Conservation (phyloP, 2,888 invertebrate species). For the Hypsopygia costalis region DNA sequence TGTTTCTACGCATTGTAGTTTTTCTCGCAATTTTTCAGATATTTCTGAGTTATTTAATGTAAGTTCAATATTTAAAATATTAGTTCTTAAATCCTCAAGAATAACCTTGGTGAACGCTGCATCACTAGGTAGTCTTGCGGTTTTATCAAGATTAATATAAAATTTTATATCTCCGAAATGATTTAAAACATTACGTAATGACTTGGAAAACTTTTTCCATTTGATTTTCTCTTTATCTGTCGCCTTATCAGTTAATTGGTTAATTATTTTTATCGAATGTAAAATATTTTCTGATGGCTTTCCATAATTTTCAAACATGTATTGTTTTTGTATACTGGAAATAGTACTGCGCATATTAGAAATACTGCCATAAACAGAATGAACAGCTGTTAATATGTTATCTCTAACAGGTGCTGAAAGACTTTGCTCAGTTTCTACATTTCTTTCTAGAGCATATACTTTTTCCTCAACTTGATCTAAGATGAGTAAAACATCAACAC, state of each 20-base stretch:
- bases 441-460: conserved; percentile 58
- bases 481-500: conserved; percentile 55
- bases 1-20: conserved; percentile 31
- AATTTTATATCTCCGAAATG: conserved; percentile 74
- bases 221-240: conserved; percentile 24
- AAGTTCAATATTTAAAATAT: conserved; percentile 33
- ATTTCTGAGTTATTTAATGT: conserved; percentile 23
- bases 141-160: conserved; percentile 71
- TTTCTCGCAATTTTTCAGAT: conserved; percentile 19
- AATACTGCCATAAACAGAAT: conserved; percentile 74
- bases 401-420: conserved; percentile 45
- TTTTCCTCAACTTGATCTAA: conserved; percentile 68
- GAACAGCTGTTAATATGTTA: conserved; percentile 63
- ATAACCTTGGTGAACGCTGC: conserved; percentile 63
- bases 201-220: conserved; percentile 50
- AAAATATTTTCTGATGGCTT: conserved; percentile 57
- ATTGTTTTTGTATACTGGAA: conserved; percentile 62
- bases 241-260: conserved; percentile 24
- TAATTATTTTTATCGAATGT: conserved; percentile 50
- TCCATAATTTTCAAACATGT: conserved; percentile 66
- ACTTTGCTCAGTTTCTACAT: conserved; percentile 32
- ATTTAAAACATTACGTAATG: conserved; percentile 55
- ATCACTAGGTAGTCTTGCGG: conserved; percentile 66
- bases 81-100: conserved; percentile 47
- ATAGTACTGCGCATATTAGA: conserved; percentile 77